These are phyloP conservation scores for Frankliniella fusca DNA, from an alignment of 2,888 invertebrate species.

Conservation along the genomic window DNA sequence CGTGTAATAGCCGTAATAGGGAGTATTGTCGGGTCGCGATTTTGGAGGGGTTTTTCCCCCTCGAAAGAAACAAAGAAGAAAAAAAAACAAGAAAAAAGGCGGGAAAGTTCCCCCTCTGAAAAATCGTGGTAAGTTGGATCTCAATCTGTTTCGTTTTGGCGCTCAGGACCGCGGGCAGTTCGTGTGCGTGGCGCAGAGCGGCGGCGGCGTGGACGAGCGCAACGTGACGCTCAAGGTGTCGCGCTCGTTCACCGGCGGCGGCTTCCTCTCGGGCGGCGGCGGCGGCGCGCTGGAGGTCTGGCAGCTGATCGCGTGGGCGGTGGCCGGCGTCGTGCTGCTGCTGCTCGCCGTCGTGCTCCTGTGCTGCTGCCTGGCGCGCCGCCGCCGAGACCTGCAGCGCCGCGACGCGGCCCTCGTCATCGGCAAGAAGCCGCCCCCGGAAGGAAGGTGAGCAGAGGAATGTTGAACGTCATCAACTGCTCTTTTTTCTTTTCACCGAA, in stretches of 20 bases:
- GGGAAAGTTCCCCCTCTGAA: no score
- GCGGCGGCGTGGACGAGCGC: conserved; percentile 72
- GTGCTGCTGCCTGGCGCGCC: conserved; percentile 51
- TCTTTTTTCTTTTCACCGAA: neutral
- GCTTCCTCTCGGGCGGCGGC: conserved; percentile 34
- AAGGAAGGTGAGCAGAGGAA: conserved; percentile 30
- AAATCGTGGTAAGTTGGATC: no score
- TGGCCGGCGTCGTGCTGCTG: conserved; percentile 52
- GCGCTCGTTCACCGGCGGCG: conserved; percentile 43
- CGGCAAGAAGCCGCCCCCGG: conserved; percentile 11
- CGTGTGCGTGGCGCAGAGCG: conserved; percentile 75
- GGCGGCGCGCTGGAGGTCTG: conserved; percentile 45
- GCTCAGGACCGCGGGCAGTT: conserved; percentile 67
- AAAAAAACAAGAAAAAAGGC: no score
- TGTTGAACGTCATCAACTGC: neutral
- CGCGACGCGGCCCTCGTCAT: conserved; percentile 21
- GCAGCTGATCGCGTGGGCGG: conserved; percentile 51
- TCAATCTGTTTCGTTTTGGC: no score
- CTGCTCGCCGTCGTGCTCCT: conserved; percentile 52
- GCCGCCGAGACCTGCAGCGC: conserved; percentile 50
- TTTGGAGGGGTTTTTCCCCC: no score
- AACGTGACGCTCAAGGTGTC: conserved; percentile 62
- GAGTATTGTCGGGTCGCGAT: no score
- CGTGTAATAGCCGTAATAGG: no score
- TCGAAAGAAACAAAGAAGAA: no score